Evolutionary conservation across 2,113 vertebrate genomes (phyloP), one percentile per base, ranked within the genome.

Genomic region (Platichthys stellatus): DNA sequence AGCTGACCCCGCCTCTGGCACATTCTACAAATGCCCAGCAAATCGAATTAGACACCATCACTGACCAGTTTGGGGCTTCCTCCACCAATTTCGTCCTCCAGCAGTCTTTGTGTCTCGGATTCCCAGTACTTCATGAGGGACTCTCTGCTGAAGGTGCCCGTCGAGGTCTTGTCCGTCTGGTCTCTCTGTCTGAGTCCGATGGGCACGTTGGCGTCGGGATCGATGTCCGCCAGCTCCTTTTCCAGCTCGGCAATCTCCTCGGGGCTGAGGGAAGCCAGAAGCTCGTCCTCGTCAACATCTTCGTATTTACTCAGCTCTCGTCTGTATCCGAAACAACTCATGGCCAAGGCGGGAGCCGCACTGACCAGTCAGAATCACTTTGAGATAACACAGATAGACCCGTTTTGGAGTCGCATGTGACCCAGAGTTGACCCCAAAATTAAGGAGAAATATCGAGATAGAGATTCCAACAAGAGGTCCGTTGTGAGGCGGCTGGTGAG

Each of bases 271-370:
- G 97, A 98, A 69, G 97, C 97, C 0, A 99, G 90, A 63, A 99
- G 96, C 75, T 99, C 97, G 2, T 99, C 98, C 89, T 99, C 98
- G n/a, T 99, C 97, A 9, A 99, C 93, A 21, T 98, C 97, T 89
- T 99, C 98, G 53, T 99, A 99, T 92, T 99, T 99, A 90, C 97
- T 98, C 74, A 99, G 95, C 91, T 97, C 97, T 89, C 96, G 95
- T 72, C 97, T 93, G 77, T 99, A 99, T 71, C 98, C 98, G 73
- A 99, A 99, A 75, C 91, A 95, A 86, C 96, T 98, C 97, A 98
- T 98, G 90, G 88, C 92, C 28, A 9, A 76, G 68, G 63, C 1
- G 14, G 63, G 56, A 51, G 23, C 2, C 26, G 28, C 1, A 10
- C 26, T 28, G 13, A 59, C 20, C 2, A 38, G 18, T 61, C 6